These are phyloP conservation scores for Seriola aureovittata DNA, from an alignment of 2,113 vertebrate species.

Conservation along the genomic window DNA sequence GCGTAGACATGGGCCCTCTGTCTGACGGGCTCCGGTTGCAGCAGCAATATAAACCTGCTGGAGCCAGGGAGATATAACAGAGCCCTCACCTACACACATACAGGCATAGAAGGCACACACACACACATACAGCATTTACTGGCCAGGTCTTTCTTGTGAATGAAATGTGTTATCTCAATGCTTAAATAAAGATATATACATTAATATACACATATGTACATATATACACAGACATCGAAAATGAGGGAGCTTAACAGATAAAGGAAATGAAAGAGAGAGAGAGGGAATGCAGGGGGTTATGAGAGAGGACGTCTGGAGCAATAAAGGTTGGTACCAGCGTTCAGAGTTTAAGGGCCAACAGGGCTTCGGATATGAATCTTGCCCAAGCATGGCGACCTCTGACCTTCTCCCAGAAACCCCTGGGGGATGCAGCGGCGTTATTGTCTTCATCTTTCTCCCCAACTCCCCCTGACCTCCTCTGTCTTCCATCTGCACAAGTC, in stretches of 20 bases:
- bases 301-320: constrained; percentile 61
- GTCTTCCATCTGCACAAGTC: constrained; percentile 79
- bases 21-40: constrained; percentile 58
- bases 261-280: constrained; percentile 31
- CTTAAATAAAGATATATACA: constrained; percentile 5
- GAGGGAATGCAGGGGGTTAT: constrained; percentile 44
- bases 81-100: constrained; percentile 23
- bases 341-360: constrained; percentile 74
- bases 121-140: not conserved
- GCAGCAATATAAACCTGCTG: constrained; percentile 70
- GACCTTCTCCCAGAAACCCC: constrained; percentile 73
- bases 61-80: constrained; percentile 42
- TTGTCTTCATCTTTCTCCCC: constrained; percentile 70
- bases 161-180: not conserved
- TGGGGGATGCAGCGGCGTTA: constrained; percentile 61
- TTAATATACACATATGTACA: not conserved
- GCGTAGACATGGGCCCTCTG: constrained; percentile 63
- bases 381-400: constrained; percentile 62
- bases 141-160: not conserved
- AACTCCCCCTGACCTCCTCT: constrained; percentile 70
- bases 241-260: not conserved
- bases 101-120: not conserved
- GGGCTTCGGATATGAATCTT: constrained; percentile 77
- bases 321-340: constrained; percentile 63
- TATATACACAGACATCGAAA: not conserved